A percentile compares a stretch with the other conserved stretches of the same genome.
These are phyloP conservation scores for Haliaeetus leucogaster DNA, from an alignment of 2,113 vertebrate genomes.

Conservation along the genomic window DNA sequence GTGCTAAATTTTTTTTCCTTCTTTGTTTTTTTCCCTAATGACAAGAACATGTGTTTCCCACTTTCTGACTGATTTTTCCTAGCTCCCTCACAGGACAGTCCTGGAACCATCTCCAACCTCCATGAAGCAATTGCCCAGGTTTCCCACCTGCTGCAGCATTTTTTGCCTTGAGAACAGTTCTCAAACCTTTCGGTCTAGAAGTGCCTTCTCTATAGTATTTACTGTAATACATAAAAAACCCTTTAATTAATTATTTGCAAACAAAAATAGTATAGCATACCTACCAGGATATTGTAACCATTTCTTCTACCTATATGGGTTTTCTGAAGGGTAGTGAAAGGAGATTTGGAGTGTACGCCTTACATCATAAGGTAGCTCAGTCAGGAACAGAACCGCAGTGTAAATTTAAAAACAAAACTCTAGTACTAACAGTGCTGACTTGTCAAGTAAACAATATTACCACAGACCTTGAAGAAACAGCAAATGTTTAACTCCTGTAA, in stretches of 20 bases:
- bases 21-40: background rate
- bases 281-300: background rate
- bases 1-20: background rate
- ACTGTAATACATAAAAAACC: background rate
- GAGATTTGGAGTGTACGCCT: background rate
- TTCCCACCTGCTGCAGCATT: background rate
- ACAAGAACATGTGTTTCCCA: background rate
- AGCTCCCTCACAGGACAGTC: background rate
- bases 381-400: background rate
- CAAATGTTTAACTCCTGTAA: background rate
- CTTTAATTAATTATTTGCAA: background rate
- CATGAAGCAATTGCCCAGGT: accelerated
- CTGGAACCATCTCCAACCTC: background rate
- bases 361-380: background rate
- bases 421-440: background rate
- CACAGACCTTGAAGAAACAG: background rate
- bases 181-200: background rate
- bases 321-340: background rate
- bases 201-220: background rate
- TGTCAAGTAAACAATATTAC: background rate
- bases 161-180: background rate
- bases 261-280: background rate
- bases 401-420: background rate
- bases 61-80: background rate
- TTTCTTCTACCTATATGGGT: background rate